A percentile compares a stretch with the other conserved stretches of the same genome.
phyloP scores from a whole-genome alignment of 2,113 vertebrate genomes.

The Podiceps cristatus region DNA sequence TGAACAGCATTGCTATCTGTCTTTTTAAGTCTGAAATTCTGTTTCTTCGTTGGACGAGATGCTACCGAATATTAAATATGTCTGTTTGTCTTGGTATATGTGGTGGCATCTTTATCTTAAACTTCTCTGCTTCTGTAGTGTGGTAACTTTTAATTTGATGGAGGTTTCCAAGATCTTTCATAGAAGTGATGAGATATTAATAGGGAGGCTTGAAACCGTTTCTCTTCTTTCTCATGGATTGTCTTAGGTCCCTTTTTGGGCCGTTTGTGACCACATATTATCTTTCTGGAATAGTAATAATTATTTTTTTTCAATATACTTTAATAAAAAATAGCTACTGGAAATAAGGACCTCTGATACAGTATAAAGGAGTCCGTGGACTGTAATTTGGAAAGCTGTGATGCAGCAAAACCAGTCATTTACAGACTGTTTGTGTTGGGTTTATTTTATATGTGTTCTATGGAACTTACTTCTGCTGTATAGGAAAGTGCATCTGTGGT shows the following conservation, averaged over 20 bases:
- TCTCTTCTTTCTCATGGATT: neutral
- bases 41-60: neutral
- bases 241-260: neutral
- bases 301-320: slow-evolving; percentile 16
- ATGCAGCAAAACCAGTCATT: neutral
- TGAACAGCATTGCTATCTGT: neutral
- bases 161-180: neutral
- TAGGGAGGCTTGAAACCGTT: neutral
- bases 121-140: neutral
- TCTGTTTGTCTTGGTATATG: neutral
- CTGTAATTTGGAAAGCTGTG: neutral
- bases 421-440: neutral
- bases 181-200: neutral
- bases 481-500: neutral
- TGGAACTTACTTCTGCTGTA: neutral
- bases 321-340: slow-evolving; percentile 7
- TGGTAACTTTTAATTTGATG: neutral
- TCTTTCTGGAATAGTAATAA: slow-evolving; percentile 23
- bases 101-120: neutral
- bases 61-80: neutral
- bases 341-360: neutral
- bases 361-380: neutral
- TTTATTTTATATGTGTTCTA: neutral
- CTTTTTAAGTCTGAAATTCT: neutral
- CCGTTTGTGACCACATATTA: neutral